Evolutionary conservation across 2,888 invertebrate genomes (phyloP).

Genomic region (Acleris laterana): DNA sequence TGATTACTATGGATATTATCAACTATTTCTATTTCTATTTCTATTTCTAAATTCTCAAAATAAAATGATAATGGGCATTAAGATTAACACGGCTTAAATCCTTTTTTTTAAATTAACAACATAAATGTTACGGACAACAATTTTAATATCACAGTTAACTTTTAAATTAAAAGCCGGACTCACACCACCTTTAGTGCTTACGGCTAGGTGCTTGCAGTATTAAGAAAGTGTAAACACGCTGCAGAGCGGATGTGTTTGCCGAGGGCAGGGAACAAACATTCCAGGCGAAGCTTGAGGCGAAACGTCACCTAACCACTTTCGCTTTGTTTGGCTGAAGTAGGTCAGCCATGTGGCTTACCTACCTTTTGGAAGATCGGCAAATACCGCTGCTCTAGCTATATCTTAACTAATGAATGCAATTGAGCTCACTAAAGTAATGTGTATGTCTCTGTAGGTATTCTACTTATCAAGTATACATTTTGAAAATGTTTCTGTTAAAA

Average conservation of each 20-base stretch:
- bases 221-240: slow-evolving; percentile 38
- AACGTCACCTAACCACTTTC: slow-evolving; percentile 41
- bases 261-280: slow-evolving; percentile 40
- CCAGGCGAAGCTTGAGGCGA: slow-evolving; percentile 34
- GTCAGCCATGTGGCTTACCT: slow-evolving; percentile 39
- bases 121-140: no score
- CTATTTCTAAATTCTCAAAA: no score
- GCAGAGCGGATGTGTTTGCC: slow-evolving; percentile 38
- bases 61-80: no score
- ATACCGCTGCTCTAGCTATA: slow-evolving; percentile 11
- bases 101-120: no score
- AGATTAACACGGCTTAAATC: no score
- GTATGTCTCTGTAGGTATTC: no score
- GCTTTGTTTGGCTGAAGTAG: slow-evolving; percentile 40
- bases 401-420: no score
- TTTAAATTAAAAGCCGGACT: neutral
- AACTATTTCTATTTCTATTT: no score
- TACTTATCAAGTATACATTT: no score
- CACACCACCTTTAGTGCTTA: neutral
- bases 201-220: slow-evolving; percentile 29
- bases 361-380: slow-evolving; percentile 34
- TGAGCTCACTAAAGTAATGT: no score
- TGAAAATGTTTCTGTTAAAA: no score
- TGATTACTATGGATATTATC: no score
- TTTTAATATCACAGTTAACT: neutral